Percentiles rank a stretch among this genome's conserved stretches.
phyloP scores from a whole-genome alignment of 2,888 invertebrate genomes.

The Brenthis hecate region DNA sequence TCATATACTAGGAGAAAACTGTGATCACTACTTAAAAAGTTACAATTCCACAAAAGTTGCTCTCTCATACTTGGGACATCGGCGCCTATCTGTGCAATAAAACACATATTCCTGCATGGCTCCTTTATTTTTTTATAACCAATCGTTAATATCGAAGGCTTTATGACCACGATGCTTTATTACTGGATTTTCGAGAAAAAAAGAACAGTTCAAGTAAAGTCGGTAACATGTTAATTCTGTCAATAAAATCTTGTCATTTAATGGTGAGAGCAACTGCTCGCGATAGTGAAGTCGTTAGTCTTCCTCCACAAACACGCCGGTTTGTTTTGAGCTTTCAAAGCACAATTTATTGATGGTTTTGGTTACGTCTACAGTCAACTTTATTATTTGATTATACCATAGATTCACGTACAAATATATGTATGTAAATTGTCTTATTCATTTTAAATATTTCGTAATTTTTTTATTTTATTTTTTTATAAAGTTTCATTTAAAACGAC shows the following conservation, averaged over 20 bases:
- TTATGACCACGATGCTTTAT: constrained; percentile 73
- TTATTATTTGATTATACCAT: no score
- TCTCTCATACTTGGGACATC: constrained; percentile 43
- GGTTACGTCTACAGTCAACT: no score
- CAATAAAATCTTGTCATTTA: constrained; percentile 57
- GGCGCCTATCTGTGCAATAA: constrained; percentile 73
- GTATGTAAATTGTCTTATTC: no score
- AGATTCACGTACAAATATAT: no score
- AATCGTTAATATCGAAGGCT: constrained; percentile 76
- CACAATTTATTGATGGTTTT: neutral
- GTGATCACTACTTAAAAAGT: no score
- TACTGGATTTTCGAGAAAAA: constrained; percentile 58
- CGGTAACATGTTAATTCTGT: constrained; percentile 75
- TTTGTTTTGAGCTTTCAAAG: constrained; percentile 23
- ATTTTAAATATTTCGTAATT: no score
- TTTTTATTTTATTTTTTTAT: no score
- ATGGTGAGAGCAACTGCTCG: constrained; percentile 36
- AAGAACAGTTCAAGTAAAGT: constrained; percentile 57
- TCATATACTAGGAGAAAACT: no score
- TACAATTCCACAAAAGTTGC: neutral
- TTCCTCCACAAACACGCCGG: constrained; percentile 15
- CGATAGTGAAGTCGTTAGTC: constrained; percentile 32
- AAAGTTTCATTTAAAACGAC: no score
- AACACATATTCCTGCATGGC: constrained; percentile 63
- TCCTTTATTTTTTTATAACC: constrained; percentile 74